Evolutionary conservation across 2,113 vertebrate genomes (phyloP).

Genomic region (Xiphophorus hellerii): DNA sequence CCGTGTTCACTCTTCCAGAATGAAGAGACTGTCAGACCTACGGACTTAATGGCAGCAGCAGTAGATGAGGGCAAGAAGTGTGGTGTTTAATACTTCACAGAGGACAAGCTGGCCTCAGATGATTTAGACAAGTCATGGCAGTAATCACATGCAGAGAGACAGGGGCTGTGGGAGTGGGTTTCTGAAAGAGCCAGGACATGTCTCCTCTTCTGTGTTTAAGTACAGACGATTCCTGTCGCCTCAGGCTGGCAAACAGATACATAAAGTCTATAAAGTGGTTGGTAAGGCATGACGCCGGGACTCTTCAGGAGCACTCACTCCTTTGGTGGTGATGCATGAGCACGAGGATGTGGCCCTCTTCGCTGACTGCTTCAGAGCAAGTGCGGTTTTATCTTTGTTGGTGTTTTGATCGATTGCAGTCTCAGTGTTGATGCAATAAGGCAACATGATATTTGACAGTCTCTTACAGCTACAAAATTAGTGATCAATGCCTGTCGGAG

Average conservation of each 20-base stretch:
- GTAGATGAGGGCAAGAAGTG: slow-evolving; percentile 33
- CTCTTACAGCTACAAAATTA: background rate
- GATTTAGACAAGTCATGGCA: slow-evolving; percentile 65
- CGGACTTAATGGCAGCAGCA: background rate
- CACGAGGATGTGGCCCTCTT: slow-evolving; percentile 15
- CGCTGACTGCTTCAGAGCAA: slow-evolving; percentile 26
- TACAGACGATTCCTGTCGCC: slow-evolving; percentile 70
- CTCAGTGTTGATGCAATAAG: slow-evolving; percentile 6
- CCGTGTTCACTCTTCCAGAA: too few relatives aligned
- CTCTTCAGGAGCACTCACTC: slow-evolving; percentile 18
- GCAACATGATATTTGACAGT: background rate
- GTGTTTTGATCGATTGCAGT: slow-evolving; percentile 2
- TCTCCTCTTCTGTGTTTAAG: slow-evolving; percentile 58
- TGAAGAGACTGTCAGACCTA: too few relatives aligned
- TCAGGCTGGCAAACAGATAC: slow-evolving; percentile 62
- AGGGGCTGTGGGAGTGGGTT: slow-evolving; percentile 1
- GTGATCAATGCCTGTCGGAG: slow-evolving; percentile 12
- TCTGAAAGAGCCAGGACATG: slow-evolving; percentile 32
- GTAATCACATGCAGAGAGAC: slow-evolving; percentile 38
- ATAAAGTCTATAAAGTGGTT: slow-evolving; percentile 61
- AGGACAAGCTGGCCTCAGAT: slow-evolving; percentile 44
- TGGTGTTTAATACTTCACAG: slow-evolving; percentile 58
- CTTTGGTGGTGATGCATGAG: slow-evolving; percentile 37
- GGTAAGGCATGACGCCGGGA: slow-evolving; percentile 46
- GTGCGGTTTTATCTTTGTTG: slow-evolving; percentile 10